Base-by-base conservation (phyloP, 2,888 invertebrate species). In the Aspidiotus destructor region DNA sequence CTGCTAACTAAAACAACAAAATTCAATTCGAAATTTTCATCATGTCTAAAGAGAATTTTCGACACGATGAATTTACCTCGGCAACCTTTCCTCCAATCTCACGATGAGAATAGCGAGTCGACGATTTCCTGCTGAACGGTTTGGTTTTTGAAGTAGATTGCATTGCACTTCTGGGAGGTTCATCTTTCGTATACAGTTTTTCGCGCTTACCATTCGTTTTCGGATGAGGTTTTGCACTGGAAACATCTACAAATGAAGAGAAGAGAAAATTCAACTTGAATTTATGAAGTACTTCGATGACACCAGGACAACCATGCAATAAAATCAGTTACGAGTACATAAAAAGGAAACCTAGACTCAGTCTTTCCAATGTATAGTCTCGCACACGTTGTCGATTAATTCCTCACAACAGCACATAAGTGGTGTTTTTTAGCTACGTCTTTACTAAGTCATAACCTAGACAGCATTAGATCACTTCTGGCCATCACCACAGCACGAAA, bases 1-100 rank as follows among this genome's bases (percentile, higher is more conserved):
- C 78, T 79, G 80, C 67, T 68, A 69, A 55, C 64, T 70, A 60
- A 16, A 55, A 61, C 1, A 13, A 42, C 15, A 53, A 40, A 42
- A 55, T 54, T 16, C 10, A 41, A 55, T 16, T 57, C 6, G 28
- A 28, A 28, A 28, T 28, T 28, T 28, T 28, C 5, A 28, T 28
- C 28, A 28, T 3, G 28, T 3, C 28, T n/a, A 28, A 28, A 28
- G 28, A 28, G 28, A 28, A 28, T 28, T 28, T 28, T 3, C 5
- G 28, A 28, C 28, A 28, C 28, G 28, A 53, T 13, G 6, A 40
- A 3, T 8, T 53, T 44, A 67, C 67, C 67, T 67, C 67, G 67
- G 67, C 44, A 60, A 55, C 44, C 67, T 67, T 67, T 67, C 48
- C 58, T 67, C 67, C 60, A 67, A 48, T 67, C 58, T 58, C 58